These are phyloP conservation scores for Heteromurus nitidus DNA, from an alignment of 2,888 invertebrate genomes.

Conservation along the genomic window DNA sequence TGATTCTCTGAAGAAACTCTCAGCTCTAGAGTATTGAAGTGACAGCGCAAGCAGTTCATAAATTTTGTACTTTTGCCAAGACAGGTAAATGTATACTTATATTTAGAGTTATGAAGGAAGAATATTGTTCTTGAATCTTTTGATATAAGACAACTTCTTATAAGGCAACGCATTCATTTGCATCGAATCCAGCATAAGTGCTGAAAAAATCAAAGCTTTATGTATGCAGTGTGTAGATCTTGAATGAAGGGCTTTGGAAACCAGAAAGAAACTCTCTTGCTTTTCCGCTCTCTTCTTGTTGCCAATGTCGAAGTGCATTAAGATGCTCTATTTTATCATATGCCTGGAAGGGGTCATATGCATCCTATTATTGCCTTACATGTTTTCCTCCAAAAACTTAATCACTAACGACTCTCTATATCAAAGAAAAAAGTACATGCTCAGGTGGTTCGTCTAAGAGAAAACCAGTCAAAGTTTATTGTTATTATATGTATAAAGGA, in stretches of 20 bases:
- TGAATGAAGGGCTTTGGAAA: not conserved
- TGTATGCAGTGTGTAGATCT: no score
- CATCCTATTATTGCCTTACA: not conserved
- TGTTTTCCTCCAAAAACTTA: not conserved
- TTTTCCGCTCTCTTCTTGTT: not conserved
- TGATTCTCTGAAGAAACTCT: not conserved
- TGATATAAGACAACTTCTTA: not conserved
- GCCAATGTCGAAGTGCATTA: not conserved
- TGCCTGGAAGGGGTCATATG: slow-evolving; percentile 22
- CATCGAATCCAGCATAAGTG: not conserved
- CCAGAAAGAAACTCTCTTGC: not conserved
- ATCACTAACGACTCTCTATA: not conserved
- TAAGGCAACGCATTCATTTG: not conserved
- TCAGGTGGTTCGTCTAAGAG: not conserved
- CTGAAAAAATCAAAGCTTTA: not conserved
- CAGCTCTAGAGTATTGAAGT: not conserved
- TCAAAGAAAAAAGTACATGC: not conserved
- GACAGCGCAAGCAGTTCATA: slow-evolving; percentile 17
- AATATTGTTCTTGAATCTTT: not conserved
- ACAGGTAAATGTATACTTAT: slow-evolving; percentile 35
- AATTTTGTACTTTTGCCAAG: slow-evolving; percentile 25
- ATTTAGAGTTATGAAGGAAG: slow-evolving; percentile 22
- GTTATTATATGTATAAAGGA: not conserved
- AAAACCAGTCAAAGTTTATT: not conserved
- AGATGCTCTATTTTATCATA: not conserved